Evolutionary conservation across 2,113 vertebrate genomes (phyloP).

Genomic region (Bubo bubo): DNA sequence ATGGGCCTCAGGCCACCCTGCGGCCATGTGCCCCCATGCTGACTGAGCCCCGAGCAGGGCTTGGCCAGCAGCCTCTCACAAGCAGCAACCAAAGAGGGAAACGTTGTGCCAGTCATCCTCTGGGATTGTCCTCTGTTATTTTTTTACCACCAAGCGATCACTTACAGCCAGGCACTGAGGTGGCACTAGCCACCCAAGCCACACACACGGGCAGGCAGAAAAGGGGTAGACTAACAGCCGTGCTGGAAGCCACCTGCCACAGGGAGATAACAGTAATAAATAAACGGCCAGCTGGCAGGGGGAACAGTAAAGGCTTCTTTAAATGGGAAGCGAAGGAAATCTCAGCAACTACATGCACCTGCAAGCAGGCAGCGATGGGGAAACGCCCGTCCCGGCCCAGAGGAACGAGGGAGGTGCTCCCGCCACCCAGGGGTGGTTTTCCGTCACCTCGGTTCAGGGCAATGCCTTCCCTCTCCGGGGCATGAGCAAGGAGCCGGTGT

Average conservation of each 20-base stretch:
- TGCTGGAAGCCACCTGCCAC: fast-evolving
- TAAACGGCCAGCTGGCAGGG: no score
- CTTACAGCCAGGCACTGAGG: fast-evolving
- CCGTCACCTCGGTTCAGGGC: background rate
- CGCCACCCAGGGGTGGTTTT: fast-evolving
- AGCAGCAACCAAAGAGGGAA: no score
- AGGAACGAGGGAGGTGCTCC: fast-evolving
- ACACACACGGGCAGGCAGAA: fast-evolving
- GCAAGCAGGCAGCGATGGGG: fast-evolving
- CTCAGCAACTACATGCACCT: fast-evolving
- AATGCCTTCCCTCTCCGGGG: fast-evolving
- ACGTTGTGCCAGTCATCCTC: fast-evolving
- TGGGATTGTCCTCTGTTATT: fast-evolving
- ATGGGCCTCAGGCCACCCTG: fast-evolving
- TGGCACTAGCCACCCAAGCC: background rate
- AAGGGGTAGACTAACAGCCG: background rate
- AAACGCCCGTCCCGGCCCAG: fast-evolving
- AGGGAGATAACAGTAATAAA: background rate
- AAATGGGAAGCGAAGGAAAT: background rate
- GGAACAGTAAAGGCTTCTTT: background rate
- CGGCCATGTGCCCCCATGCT: fast-evolving
- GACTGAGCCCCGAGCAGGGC: fast-evolving
- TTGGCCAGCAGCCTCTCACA: fast-evolving
- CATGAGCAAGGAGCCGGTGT: fast-evolving
- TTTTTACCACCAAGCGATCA: fast-evolving